Conservation (phyloP, 2,888 invertebrate species). For the Drosophila mimetica region DNA sequence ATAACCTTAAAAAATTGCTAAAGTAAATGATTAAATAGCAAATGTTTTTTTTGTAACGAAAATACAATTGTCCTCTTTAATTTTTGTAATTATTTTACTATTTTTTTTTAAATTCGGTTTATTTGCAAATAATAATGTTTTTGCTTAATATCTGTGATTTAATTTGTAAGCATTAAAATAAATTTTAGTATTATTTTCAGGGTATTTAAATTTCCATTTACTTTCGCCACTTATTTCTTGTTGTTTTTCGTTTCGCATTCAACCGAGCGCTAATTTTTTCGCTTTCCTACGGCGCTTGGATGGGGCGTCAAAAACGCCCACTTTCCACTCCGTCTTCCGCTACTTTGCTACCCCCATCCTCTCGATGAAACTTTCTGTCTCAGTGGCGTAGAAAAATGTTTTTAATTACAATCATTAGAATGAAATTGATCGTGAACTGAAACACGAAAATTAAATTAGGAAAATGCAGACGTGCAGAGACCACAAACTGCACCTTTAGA, state of each 20-base stretch:
- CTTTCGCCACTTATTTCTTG: background rate
- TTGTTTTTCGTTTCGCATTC: slow-evolving; percentile 38
- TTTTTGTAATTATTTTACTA: too few species aligned
- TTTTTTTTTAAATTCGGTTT: too few species aligned
- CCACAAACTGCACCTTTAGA: slow-evolving; percentile 28
- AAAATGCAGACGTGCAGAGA: slow-evolving; percentile 46
- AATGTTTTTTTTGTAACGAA: too few species aligned
- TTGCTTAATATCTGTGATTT: too few species aligned
- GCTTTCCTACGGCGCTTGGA: slow-evolving; percentile 54
- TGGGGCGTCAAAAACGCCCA: slow-evolving; percentile 49
- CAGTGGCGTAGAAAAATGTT: slow-evolving; percentile 51
- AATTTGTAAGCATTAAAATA: too few species aligned
- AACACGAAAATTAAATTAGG: slow-evolving; percentile 74
- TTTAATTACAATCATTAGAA: slow-evolving; percentile 75
- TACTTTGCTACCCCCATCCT: background rate
- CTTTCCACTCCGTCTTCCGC: slow-evolving; percentile 6
- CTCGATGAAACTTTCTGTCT: background rate
- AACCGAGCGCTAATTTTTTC: slow-evolving; percentile 60
- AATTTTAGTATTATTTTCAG: background rate
- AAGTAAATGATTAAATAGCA: too few species aligned
- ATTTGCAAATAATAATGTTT: too few species aligned
- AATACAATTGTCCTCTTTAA: too few species aligned
- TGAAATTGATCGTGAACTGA: slow-evolving; percentile 74
- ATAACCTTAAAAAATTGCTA: too few species aligned
- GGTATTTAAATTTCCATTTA: background rate